A percentile compares a stretch with the other conserved stretches of the same genome.
Evolutionary conservation across 1,140 invertebrate genomes (phyloP).

Genomic region (Whitmania pigra): DNA sequence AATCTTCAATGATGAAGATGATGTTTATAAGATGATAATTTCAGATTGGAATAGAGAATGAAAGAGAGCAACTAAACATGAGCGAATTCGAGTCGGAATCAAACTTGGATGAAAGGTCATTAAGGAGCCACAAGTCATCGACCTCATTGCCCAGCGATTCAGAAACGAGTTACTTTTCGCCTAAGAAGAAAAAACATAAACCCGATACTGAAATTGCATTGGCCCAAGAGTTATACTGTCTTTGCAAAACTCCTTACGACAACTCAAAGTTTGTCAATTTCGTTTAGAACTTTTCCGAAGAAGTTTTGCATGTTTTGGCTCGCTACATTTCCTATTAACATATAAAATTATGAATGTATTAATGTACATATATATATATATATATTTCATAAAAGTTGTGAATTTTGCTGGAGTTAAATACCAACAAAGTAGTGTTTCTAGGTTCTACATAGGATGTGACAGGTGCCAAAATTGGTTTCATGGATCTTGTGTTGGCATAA

Average conservation of each 20-base stretch:
- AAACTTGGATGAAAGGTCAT: not conserved
- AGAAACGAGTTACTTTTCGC: constrained; percentile 1
- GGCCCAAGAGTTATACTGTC: constrained; percentile 75
- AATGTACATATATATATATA: too few relatives aligned
- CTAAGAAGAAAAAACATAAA: constrained; percentile 28
- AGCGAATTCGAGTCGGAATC: too few relatives aligned
- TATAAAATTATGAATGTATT: not conserved
- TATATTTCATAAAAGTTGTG: too few relatives aligned
- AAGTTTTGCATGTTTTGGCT: constrained; percentile 5
- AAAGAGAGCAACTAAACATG: too few relatives aligned
- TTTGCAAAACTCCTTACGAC: constrained; percentile 89
- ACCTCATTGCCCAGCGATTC: not conserved
- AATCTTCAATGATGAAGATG: too few relatives aligned
- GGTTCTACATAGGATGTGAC: constrained; percentile 96
- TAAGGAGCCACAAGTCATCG: not conserved
- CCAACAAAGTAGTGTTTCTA: constrained; percentile 34
- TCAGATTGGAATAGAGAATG: too few relatives aligned
- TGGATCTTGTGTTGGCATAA: constrained; percentile 85
- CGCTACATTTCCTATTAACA: not conserved
- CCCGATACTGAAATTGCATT: constrained; percentile 23
- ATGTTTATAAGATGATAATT: too few relatives aligned
- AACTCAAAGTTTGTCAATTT: constrained; percentile 71
- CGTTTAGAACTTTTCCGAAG: constrained; percentile 4
- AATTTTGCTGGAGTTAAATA: too few relatives aligned
- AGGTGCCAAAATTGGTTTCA: constrained; percentile 98